Evolutionary conservation across 2,888 invertebrate species (phyloP), one percentile per base, ranked within the genome.

Genomic region (Drosophila falleni): DNA sequence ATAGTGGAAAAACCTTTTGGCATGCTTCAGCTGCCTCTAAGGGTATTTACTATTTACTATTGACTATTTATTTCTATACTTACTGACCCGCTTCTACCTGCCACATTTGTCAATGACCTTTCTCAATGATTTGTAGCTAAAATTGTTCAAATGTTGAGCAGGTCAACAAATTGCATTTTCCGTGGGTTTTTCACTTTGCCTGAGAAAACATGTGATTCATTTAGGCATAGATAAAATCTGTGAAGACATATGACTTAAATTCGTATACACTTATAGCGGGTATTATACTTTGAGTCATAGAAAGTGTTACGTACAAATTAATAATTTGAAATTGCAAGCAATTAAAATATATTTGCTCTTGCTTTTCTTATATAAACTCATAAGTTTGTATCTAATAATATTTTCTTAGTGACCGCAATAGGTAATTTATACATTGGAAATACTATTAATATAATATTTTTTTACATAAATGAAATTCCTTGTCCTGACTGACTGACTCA

Each of bases 101-200:
- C 15, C 23, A 16, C 56, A 42, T 11, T 59, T 75, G 56, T 74
- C 65, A 75, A 66, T 71, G 71, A 68, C 62, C 56, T 73, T 62
- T 66, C 13, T 15, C 6, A 51, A n/a, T 15, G 13, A 33, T 39
- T 10, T 16, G 9, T 15, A 62, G 67, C 62, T 71, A 67, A 15
- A 50, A 50, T 11, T 46, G 23, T 15, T 13, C 9, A 29, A 37
- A 19, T 31, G 51, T 66, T 53, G 37, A 35, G 33, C 59, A 63
- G 78, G 60, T 56, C 64, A 59, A 54, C 54, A 62, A 69, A 58
- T 61, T 8, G 19, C 53, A 31, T 15, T 56, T 47, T 11, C 13
- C 1, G 19, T 19, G 31, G 29, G 23, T 44, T 44, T 50, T 35
- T n/a, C 10, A 35, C 6, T 5, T 10, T 13, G 13, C 11, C 31